A percentile compares a stretch with the other conserved stretches of the same genome.
Evolutionary conservation across 2,113 vertebrate species (phyloP).

Genomic region (Willisornis vidua): DNA sequence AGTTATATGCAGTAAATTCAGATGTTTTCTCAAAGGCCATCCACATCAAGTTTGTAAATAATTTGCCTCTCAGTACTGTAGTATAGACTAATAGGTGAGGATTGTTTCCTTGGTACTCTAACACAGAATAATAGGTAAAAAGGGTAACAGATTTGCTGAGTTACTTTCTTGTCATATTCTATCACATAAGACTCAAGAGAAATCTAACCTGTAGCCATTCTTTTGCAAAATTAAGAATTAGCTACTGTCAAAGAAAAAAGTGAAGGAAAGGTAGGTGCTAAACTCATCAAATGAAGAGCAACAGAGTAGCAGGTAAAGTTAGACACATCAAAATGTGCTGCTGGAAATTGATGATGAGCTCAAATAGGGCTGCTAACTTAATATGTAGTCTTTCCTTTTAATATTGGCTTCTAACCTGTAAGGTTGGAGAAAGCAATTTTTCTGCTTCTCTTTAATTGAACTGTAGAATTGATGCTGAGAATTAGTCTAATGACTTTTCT

Average conservation of each 20-base stretch:
- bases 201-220: neutral
- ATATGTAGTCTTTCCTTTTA: conserved; percentile 30
- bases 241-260: neutral
- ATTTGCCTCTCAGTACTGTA: neutral
- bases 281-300: conserved; percentile 18
- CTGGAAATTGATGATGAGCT: conserved; percentile 31
- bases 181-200: neutral
- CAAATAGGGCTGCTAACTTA: conserved; percentile 5
- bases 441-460: conserved; percentile 58
- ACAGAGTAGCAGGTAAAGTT: neutral
- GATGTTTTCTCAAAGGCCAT: neutral
- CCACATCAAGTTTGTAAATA: neutral
- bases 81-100: neutral
- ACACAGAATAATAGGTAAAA: neutral
- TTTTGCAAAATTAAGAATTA: neutral
- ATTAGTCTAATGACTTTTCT: conserved; percentile 65
- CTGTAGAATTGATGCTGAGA: conserved; percentile 43
- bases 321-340: neutral
- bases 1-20: neutral
- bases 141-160: neutral
- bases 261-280: neutral
- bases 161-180: neutral
- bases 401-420: conserved; percentile 44
- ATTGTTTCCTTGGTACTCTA: neutral
- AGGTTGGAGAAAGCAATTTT: conserved; percentile 52